Evolutionary conservation across 2,888 invertebrate genomes (phyloP), one percentile per base, ranked within the genome.

Genomic region (Drosophila seclusa): DNA sequence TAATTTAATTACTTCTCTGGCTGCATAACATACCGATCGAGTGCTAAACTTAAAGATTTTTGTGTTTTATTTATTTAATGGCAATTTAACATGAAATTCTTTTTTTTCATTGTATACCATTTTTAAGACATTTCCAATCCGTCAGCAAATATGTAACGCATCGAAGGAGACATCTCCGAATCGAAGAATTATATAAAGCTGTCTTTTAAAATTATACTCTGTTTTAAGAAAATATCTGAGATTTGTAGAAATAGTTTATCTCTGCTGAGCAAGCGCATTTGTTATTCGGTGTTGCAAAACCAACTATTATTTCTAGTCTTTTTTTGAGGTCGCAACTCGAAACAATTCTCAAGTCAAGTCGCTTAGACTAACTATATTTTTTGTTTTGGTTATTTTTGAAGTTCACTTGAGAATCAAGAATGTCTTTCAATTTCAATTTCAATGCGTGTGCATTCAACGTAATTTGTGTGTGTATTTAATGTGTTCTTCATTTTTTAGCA

Each of bases 1-100:
- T 84, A 87, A 85, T 89, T 85, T 89, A 85, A 85, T 85, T 89
- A 89, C 89, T 89, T 84, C 84, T 73, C 88, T 66, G 71, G 52
- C 65, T 59, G 73, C 70, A 83, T 73, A 69, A 69, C 61, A 73
- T 53, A 50, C 10, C 42, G 31, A 57, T 62, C 57, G 40, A 86
- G 68, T 76, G 73, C 65, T 67, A 48, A 72, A 57, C 58, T 62
- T 65, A 24, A 54, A 73, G 34, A 34, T 59, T 79, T 68, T 62
- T 70, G 65, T 59, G 31, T 64, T 57, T 66, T 29, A 34, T 64
- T 38, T 54, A 61, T 59, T 57, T 72, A 76, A 89, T 87, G 78
- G 70, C 76, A 59, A 71, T 60, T 60, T 50, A 71, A 73, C 87
- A 84, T 71, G 85, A 71, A 77, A 66, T 63, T 62, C 50, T 55